Conservation (phyloP, 2,113 vertebrate species). For the Anolis carolinensis region DNA sequence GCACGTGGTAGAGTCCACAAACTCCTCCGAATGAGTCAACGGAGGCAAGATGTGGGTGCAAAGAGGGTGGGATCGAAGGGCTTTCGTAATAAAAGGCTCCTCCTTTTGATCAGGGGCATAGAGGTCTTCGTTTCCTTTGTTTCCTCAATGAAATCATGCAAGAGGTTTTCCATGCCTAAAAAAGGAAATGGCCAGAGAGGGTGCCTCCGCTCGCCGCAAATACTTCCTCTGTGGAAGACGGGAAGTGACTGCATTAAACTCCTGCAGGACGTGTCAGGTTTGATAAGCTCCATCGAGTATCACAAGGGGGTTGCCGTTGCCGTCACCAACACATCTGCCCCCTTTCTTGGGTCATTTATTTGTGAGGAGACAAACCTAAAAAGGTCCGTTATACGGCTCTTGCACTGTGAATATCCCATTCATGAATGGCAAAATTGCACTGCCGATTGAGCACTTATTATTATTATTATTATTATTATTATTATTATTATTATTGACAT, state of each 20-base stretch:
- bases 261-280: too few relatives aligned
- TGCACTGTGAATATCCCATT: too few relatives aligned
- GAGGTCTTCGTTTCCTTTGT: conserved; percentile 18
- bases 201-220: fast-evolving
- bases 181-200: background rate
- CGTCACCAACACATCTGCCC: background rate
- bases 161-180: background rate
- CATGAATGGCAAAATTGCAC: too few relatives aligned
- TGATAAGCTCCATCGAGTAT: background rate
- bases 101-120: conserved; percentile 50
- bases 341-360: background rate
- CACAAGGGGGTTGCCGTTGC: background rate
- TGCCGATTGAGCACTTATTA: too few relatives aligned
- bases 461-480: too few relatives aligned
- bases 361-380: too few relatives aligned
- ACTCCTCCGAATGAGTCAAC: conserved; percentile 33
- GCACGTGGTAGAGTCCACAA: background rate
- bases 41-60: background rate
- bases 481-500: too few relatives aligned
- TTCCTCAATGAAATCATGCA: conserved; percentile 19
- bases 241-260: background rate
- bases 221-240: background rate
- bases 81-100: conserved; percentile 32
- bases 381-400: too few relatives aligned
- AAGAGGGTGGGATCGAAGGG: too few relatives aligned